These are phyloP conservation scores for Hyalella azteca DNA, from an alignment of 2,888 invertebrate species.

Conservation along the genomic window DNA sequence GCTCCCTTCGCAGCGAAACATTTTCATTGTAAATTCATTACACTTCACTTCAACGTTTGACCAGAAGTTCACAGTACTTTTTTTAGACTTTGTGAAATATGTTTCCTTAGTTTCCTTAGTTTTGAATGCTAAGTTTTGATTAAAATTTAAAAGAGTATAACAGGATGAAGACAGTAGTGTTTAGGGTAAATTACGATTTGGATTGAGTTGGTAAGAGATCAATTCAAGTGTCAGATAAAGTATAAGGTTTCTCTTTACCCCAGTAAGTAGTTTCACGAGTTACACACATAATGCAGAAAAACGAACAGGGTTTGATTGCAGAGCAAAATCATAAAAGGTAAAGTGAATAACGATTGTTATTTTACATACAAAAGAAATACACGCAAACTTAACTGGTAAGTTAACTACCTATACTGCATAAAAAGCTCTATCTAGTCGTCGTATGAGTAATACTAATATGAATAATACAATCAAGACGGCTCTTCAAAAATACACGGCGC, in stretches of 20 bases:
- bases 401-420: not conserved
- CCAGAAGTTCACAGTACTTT: too few relatives aligned
- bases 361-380: slow-evolving; percentile 30
- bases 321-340: not conserved
- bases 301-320: slow-evolving; percentile 7
- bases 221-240: not conserved
- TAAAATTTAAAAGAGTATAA: too few relatives aligned
- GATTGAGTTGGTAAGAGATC: not conserved
- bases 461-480: slow-evolving; percentile 16
- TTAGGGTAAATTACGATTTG: not conserved
- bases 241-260: not conserved
- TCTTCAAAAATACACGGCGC: slow-evolving; percentile 15
- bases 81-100: too few relatives aligned
- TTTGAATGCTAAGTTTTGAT: too few relatives aligned
- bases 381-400: slow-evolving; percentile 14
- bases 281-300: too few relatives aligned
- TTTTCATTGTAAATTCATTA: too few relatives aligned
- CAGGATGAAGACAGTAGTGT: too few relatives aligned
- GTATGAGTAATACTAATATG: not conserved
- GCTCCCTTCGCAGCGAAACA: too few relatives aligned
- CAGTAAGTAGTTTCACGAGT: too few relatives aligned
- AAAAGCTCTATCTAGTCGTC: not conserved
- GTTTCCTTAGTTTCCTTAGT: too few relatives aligned
- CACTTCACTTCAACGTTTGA: too few relatives aligned
- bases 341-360: not conserved